Evolutionary conservation across 2,888 invertebrate genomes (phyloP), one percentile per base, ranked within the genome.

Genomic region (Eustalomyia histrio): DNA sequence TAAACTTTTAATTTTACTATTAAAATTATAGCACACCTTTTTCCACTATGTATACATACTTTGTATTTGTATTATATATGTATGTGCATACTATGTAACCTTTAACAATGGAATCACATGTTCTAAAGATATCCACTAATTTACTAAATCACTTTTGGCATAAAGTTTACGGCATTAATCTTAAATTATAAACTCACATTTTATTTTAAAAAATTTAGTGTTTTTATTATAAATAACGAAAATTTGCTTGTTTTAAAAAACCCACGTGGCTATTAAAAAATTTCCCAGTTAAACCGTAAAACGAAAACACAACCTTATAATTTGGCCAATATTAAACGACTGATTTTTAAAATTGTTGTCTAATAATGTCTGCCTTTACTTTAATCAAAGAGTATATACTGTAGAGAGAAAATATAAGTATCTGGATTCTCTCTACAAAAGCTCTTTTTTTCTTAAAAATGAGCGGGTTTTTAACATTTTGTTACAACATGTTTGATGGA

Each of bases 191-290:
- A 65, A 78, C 80, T 81, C 74, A 81, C 80, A 73, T 72, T 73
- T 64, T 35, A 21, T 63, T 67, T 7, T 5, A 47, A 33, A 43
- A 29, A 6, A 6, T 65, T 43, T 12, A n/a, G 52, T 52, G 58
- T 29, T 65, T 78, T 61, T 39, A 55, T 18, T 60, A 60, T 35
- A 75, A 67, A 55, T 33, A 68, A 43, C 10, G 65, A 60, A 69
- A 60, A 47, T 52, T 29, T 6, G 55, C 7, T 57, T 53, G 24
- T 18, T 64, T 63, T 80, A 33, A 64, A 69, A 47, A 79, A 79
- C 68, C 84, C 87, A 87, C 87, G 87, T 87, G 86, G 83, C 84
- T 85, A 83, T 80, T 78, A 65, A 39, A 78, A 83, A 74, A 65
- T 80, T 76, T 75, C 55, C 63, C 60, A 74, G 35, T 79, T 80